Evolutionary conservation across 2,113 vertebrate genomes (phyloP).

Genomic region (Formicarius rufipectus): DNA sequence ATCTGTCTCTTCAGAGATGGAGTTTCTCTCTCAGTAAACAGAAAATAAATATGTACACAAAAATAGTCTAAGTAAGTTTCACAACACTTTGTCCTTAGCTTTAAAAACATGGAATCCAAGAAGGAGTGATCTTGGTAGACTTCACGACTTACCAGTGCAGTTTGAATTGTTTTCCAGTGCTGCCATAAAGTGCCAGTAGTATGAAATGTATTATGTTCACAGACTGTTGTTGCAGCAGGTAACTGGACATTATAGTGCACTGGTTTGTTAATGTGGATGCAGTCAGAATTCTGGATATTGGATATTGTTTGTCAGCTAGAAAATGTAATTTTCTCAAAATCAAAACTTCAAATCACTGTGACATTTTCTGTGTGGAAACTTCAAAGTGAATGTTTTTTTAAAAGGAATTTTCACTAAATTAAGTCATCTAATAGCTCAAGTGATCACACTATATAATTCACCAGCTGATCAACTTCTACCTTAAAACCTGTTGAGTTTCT

Average conservation of each 20-base stretch:
- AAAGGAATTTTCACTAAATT: neutral
- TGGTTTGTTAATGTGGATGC: neutral
- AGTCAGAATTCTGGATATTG: neutral
- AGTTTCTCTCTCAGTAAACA: neutral
- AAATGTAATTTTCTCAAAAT: neutral
- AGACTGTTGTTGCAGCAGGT: neutral
- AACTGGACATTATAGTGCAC: neutral
- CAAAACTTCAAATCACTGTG: neutral
- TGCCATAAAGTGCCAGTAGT: neutral
- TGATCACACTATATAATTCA: neutral
- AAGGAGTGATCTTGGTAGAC: neutral
- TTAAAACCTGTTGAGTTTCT: neutral
- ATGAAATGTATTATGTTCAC: neutral
- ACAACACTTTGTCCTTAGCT: neutral
- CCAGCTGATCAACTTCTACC: neutral
- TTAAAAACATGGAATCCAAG: neutral
- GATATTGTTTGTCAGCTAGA: neutral
- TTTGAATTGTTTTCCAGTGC: neutral
- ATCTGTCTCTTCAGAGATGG: neutral
- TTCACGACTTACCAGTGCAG: neutral
- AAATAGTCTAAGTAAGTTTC: neutral
- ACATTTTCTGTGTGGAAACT: neutral
- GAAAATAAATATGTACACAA: neutral
- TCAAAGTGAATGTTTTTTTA: neutral
- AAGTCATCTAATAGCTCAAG: neutral